phyloP scores from a whole-genome alignment of 2,888 invertebrate genomes.

The Perizoma affinitatum region DNA sequence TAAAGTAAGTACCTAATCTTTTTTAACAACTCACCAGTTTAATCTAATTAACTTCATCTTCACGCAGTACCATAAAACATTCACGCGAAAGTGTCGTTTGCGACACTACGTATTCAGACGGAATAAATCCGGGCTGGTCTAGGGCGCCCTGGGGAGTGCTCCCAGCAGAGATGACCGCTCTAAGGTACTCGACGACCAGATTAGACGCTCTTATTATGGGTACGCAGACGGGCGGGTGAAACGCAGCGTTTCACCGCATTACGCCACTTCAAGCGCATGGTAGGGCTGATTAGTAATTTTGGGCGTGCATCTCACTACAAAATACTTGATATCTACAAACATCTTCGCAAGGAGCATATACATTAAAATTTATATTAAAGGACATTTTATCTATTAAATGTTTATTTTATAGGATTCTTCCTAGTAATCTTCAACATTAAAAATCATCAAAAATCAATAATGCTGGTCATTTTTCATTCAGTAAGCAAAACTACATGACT shows the following conservation, averaged over 20 bases:
- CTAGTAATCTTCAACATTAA: no score
- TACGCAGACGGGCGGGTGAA: constrained; percentile 49
- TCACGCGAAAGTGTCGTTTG: constrained; percentile 72
- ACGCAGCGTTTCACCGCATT: constrained; percentile 43
- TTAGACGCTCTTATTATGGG: constrained; percentile 67
- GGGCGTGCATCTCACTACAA: no score
- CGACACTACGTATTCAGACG: constrained; percentile 66
- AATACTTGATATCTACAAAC: no score
- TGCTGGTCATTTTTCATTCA: no score
- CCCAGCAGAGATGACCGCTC: constrained; percentile 79
- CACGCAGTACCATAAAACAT: constrained; percentile 66
- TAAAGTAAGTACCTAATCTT: no score
- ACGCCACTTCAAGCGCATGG: constrained; percentile 24
- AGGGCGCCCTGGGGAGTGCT: constrained; percentile 78
- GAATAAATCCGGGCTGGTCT: constrained; percentile 78
- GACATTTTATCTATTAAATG: no score
- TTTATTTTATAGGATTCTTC: no score
- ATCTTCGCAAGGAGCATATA: no score
- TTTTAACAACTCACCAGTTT: constrained; percentile 49
- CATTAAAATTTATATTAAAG: no score
- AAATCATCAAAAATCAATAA: no score
- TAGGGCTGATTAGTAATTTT: no score
- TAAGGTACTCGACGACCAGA: constrained; percentile 75
- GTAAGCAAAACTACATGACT: no score
- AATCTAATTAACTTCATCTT: constrained; percentile 65